These are phyloP conservation scores for Mastomys natalensis DNA, from an alignment of 2,113 vertebrate genomes.

Conservation along the genomic window DNA sequence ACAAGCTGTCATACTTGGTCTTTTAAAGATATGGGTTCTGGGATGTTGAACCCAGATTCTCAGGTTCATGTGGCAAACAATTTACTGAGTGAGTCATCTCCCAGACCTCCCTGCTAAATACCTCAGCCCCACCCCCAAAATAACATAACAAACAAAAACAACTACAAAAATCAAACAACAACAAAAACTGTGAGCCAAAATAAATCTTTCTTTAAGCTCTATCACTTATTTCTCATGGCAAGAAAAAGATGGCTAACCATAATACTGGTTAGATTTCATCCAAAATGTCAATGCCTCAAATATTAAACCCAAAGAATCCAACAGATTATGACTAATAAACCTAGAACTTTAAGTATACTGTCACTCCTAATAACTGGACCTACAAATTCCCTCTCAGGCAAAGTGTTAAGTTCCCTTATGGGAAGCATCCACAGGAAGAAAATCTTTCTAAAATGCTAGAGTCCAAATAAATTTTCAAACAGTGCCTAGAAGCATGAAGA, in stretches of 20 bases:
- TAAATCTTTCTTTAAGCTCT: neutral
- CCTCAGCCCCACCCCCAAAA: neutral
- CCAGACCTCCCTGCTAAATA: neutral
- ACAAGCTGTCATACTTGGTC: too few species aligned
- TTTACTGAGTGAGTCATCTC: neutral
- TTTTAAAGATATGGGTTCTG: neutral
- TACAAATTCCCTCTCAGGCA: neutral
- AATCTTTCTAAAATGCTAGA: neutral
- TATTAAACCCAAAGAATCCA: neutral
- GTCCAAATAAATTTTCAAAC: constrained; percentile 7
- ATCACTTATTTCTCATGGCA: neutral
- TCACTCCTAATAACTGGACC: neutral
- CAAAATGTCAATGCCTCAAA: neutral
- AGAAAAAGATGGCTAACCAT: neutral
- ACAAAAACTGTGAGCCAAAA: neutral
- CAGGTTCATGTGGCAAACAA: neutral
- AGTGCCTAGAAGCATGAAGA: neutral
- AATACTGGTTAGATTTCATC: neutral
- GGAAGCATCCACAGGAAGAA: neutral
- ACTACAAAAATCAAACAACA: neutral
- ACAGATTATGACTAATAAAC: neutral
- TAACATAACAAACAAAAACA: neutral
- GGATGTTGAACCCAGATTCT: neutral
- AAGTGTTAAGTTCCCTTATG: neutral
- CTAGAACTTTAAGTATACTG: neutral